Percentiles rank a stretch among this genome's conserved stretches.
phyloP scores from a whole-genome alignment of 2,113 vertebrate species.

The Neopipo cinnamomea region DNA sequence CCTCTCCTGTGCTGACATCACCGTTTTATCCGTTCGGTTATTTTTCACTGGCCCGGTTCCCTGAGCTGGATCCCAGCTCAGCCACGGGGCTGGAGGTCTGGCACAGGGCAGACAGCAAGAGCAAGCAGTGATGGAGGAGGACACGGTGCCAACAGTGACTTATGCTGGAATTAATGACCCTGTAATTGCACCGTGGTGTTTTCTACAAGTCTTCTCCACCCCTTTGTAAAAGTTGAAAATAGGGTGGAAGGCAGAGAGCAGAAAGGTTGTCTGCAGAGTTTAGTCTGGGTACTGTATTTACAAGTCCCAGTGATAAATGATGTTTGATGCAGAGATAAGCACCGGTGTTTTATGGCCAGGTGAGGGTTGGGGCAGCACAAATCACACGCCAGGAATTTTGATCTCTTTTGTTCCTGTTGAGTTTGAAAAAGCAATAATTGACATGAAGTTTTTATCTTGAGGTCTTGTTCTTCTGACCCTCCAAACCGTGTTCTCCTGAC shows the following conservation, averaged over 20 bases:
- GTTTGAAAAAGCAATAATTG: neutral
- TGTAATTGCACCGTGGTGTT: neutral
- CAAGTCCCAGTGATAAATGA: neutral
- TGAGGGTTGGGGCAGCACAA: neutral
- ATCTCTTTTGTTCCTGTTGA: neutral
- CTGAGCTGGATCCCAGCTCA: neutral
- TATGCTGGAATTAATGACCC: neutral
- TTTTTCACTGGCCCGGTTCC: neutral
- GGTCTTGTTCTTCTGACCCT: neutral
- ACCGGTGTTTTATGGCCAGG: fast-evolving
- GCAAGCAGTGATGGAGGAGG: neutral
- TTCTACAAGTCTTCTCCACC: neutral
- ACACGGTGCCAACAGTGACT: neutral
- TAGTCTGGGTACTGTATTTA: neutral
- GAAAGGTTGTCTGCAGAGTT: neutral
- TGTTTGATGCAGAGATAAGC: neutral
- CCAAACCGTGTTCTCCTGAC: neutral
- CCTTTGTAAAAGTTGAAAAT: neutral
- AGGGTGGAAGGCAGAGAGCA: neutral
- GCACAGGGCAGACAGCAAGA: neutral
- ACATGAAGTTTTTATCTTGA: neutral
- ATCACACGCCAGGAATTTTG: fast-evolving
- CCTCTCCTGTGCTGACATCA: neutral
- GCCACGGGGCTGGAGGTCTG: neutral
- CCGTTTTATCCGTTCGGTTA: neutral